Evolutionary conservation across 1,140 invertebrate species (phyloP), one percentile per base, ranked within the genome.

Genomic region (Trachelipus rathkii): DNA sequence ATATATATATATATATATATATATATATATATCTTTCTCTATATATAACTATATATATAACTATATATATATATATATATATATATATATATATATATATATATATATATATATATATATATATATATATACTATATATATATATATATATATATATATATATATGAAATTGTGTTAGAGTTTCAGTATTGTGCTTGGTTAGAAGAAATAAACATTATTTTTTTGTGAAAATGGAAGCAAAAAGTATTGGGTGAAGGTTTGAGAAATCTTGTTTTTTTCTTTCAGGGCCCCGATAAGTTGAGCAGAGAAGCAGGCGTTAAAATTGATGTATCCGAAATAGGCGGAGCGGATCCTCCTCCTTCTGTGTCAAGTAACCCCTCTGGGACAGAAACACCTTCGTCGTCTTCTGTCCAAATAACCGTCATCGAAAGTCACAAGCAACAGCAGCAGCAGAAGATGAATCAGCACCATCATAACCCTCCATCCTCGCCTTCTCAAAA

Each of bases 21-120:
- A 21, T 70, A 21, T 70, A 33, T 33, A 33, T 70, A 70, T 21
- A 19, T n/a, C n/a, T n/a, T n/a, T n/a, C n/a, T n/a, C n/a, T n/a
- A n/a, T n/a, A n/a, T n/a, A n/a, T n/a, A n/a, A n/a, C n/a, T n/a
- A n/a, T n/a, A n/a, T n/a, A n/a, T n/a, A n/a, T n/a, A n/a, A n/a
- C n/a, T n/a, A 33, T 33, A 33, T 33, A 33, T 33, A 33, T 33
- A 33, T 33, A 33, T 33, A 53, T 73, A 73, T 73, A 73, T 73
- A 53, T 50, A 73, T 66, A 53, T 73, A 73, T 73, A 73, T 73
- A 66, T 73, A 73, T 73, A 66, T 73, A 73, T 73, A 66, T n/a
- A n/a, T n/a, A n/a, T n/a, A n/a, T n/a, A n/a, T n/a, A n/a, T n/a
- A n/a, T n/a, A n/a, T n/a, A n/a, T 73, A 53, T 73, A 66, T 73